Evolutionary conservation across 2,888 invertebrate genomes (phyloP).

Genomic region (Stenchaetothrips biformis): DNA sequence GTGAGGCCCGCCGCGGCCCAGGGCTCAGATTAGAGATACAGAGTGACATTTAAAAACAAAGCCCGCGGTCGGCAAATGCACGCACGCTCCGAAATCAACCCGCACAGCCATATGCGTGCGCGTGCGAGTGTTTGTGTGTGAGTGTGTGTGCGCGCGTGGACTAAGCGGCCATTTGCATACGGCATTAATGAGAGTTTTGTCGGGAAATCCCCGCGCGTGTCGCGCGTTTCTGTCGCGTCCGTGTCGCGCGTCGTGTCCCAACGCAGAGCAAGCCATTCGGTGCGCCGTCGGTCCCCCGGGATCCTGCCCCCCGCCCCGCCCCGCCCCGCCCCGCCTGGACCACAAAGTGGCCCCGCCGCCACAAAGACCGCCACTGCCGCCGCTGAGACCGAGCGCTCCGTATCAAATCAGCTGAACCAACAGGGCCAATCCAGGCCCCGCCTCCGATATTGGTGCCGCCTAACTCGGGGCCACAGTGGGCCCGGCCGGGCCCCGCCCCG

Average conservation of each 20-base stretch:
- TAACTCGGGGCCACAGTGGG: too few relatives aligned
- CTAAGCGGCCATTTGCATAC: not conserved
- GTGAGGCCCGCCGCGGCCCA: too few relatives aligned
- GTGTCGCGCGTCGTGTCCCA: not conserved
- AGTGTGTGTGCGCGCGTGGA: not conserved
- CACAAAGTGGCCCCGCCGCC: too few relatives aligned
- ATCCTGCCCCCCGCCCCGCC: not conserved
- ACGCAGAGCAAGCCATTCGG: not conserved
- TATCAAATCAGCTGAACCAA: slow-evolving; percentile 6
- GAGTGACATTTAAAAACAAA: slow-evolving; percentile 9
- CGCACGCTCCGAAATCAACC: too few relatives aligned
- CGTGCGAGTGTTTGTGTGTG: too few relatives aligned
- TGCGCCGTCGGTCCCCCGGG: not conserved
- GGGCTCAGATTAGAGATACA: not conserved
- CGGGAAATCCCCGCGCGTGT: not conserved
- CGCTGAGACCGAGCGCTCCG: not conserved
- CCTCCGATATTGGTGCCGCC: too few relatives aligned
- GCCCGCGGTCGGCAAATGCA: not conserved
- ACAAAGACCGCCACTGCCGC: too few relatives aligned
- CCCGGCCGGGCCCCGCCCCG: too few relatives aligned
- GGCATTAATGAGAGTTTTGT: not conserved
- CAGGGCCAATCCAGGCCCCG: not conserved
- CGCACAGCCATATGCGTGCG: too few relatives aligned
- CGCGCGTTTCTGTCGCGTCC: not conserved
- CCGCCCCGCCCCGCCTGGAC: too few relatives aligned